A percentile compares a stretch with the other conserved stretches of the same genome.
Conservation (phyloP, 2,888 invertebrate species). For the Hoplodrina blanda region DNA sequence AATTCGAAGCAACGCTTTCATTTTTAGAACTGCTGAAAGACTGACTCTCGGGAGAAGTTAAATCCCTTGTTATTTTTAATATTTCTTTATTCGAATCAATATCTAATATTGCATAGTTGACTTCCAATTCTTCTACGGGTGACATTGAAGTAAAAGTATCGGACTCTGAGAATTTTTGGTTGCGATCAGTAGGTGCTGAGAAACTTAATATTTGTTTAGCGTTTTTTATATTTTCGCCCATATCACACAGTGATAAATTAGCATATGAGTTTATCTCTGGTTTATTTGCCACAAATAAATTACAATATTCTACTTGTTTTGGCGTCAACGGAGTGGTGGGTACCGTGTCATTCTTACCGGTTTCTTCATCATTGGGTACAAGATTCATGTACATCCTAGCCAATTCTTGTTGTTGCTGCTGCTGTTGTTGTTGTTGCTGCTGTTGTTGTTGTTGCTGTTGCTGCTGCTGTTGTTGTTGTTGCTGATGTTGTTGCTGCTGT, state of each 20-base stretch:
- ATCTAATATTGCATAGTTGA: constrained; percentile 96
- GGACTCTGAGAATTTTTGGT: constrained; percentile 85
- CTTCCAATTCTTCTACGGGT: constrained; percentile 82
- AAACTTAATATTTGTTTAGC: constrained; percentile 71
- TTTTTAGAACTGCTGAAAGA: constrained; percentile 79
- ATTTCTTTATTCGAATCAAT: constrained; percentile 91
- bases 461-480: constrained; percentile 69
- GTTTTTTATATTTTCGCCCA: constrained; percentile 77
- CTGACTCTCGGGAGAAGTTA: constrained; percentile 78
- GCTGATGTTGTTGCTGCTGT: constrained; percentile 70
- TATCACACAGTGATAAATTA: constrained; percentile 82
- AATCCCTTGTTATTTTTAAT: constrained; percentile 70
- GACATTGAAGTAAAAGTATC: constrained; percentile 85
- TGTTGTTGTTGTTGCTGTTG: constrained; percentile 72
- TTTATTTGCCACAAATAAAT: constrained; percentile 77
- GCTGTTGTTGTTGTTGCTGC: constrained; percentile 68
- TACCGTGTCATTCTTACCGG: constrained; percentile 73
- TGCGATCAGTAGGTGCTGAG: constrained; percentile 70
- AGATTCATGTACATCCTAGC: constrained; percentile 87
- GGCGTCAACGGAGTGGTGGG: constrained; percentile 83
- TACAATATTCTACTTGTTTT: constrained; percentile 84
- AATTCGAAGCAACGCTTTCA: constrained; percentile 77
- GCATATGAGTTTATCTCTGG: constrained; percentile 84
- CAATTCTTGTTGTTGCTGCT: constrained; percentile 65
- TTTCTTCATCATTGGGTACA: constrained; percentile 76